Percentiles rank a stretch among this genome's conserved stretches.
phyloP scores from a whole-genome alignment of 92 coral and sea anemone species.

The Galaxea fascicularis region DNA sequence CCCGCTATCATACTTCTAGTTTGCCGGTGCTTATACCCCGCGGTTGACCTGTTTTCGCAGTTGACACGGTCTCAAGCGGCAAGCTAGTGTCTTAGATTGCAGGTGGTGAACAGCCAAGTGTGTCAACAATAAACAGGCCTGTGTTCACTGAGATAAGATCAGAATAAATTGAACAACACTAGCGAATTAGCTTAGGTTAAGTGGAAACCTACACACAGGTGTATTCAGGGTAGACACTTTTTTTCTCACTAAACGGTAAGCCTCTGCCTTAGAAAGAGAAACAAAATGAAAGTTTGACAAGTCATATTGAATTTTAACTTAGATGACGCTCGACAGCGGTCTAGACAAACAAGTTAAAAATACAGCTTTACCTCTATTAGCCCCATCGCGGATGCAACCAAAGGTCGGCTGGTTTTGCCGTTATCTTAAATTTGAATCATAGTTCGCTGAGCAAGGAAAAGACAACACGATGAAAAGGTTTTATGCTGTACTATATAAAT shows the following conservation, averaged over 20 bases:
- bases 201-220: background rate
- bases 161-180: slow-evolving; percentile 62
- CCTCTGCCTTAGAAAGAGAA: background rate
- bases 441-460: too few relatives aligned
- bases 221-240: background rate
- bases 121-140: slow-evolving; percentile 29
- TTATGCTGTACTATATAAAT: too few relatives aligned
- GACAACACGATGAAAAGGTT: too few relatives aligned
- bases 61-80: slow-evolving; percentile 49
- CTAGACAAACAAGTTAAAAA: too few relatives aligned
- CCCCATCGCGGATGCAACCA: too few relatives aligned
- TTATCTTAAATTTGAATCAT: too few relatives aligned
- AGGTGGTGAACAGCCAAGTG: slow-evolving; percentile 37
- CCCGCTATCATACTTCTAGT: slow-evolving; percentile 15
- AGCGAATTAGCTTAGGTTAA: slow-evolving; percentile 14
- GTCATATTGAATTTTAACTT: background rate
- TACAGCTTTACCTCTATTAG: background rate
- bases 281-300: background rate
- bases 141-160: slow-evolving; percentile 42
- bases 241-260: background rate
- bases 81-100: slow-evolving; percentile 30
- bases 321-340: too few relatives aligned
- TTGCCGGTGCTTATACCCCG: slow-evolving; percentile 43
- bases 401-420: too few relatives aligned
- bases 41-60: slow-evolving; percentile 48